Percentiles rank a stretch among this genome's conserved stretches.
These are phyloP conservation scores for Myiagra hebetior DNA, from an alignment of 2,113 vertebrate species.

Conservation along the genomic window DNA sequence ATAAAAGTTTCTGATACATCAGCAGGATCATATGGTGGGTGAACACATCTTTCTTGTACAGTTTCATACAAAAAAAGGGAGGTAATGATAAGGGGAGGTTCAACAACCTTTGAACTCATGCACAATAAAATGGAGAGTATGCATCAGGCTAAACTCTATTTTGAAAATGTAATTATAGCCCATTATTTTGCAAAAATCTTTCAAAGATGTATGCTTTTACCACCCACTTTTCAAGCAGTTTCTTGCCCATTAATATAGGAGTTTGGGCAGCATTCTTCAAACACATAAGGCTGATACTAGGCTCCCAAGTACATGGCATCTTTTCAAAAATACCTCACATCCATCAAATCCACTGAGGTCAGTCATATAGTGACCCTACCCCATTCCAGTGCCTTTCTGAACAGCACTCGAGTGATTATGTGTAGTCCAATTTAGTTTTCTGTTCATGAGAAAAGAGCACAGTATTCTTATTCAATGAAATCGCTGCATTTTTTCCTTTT, in stretches of 20 bases:
- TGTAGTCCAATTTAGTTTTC: not conserved
- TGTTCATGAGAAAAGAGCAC: not conserved
- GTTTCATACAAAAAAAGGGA: not conserved
- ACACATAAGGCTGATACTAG: not conserved
- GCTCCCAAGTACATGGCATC: not conserved
- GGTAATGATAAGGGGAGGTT: not conserved
- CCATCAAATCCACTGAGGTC: not conserved
- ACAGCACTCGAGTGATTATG: not conserved
- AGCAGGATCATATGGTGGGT: not conserved
- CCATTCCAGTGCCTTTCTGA: not conserved
- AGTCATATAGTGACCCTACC: not conserved
- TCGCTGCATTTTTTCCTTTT: not conserved
- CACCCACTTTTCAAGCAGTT: not conserved
- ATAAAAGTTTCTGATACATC: not conserved
- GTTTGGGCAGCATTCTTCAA: not conserved
- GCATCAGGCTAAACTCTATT: not conserved
- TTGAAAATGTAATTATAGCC: not conserved
- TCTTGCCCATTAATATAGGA: not conserved
- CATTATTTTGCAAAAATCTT: not conserved
- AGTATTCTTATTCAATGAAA: not conserved
- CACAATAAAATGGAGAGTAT: not conserved
- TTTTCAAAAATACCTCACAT: not conserved
- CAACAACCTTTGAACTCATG: not conserved
- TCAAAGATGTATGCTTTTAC: not conserved
- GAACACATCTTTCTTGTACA: not conserved